A percentile compares a stretch with the other conserved stretches of the same genome.
Conservation (phyloP, 2,113 vertebrate genomes). For the Tylochromis polylepis region DNA sequence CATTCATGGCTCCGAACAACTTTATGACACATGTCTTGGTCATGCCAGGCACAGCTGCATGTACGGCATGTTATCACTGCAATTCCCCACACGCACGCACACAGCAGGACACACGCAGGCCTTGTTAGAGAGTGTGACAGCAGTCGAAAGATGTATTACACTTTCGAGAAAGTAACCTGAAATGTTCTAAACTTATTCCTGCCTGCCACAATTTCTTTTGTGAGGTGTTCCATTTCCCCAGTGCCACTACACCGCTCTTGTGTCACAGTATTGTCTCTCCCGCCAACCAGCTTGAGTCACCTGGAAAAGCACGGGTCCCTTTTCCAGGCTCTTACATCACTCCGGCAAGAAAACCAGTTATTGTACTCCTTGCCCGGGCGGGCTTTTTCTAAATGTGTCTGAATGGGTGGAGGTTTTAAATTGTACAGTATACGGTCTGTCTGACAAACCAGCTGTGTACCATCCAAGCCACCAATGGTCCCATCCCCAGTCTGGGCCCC, state of each 20-base stretch:
- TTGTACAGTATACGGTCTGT: conserved; percentile 31
- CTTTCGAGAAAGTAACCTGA: not conserved
- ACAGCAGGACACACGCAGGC: not conserved
- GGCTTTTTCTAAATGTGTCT: conserved; percentile 1
- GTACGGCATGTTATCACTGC: conserved; percentile 18
- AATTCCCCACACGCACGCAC: not conserved
- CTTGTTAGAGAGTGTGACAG: not conserved
- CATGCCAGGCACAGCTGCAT: conserved; percentile 40
- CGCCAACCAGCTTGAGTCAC: conserved; percentile 6
- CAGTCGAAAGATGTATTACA: not conserved
- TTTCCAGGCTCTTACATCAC: conserved; percentile 45
- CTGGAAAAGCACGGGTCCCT: conserved; percentile 19
- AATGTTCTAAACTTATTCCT: not conserved
- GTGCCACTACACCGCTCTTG: not conserved
- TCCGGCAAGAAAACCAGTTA: conserved; percentile 21
- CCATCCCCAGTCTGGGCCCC: conserved; percentile 22
- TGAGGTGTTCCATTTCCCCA: not conserved
- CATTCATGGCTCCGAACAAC: conserved; percentile 29
- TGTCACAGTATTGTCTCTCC: conserved; percentile 6
- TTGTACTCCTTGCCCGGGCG: conserved; percentile 18
- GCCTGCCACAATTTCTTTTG: not conserved
- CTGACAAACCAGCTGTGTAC: conserved; percentile 32
- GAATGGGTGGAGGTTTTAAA: conserved; percentile 26
- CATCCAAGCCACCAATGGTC: conserved; percentile 32
- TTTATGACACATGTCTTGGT: conserved; percentile 19